Evolutionary conservation across 2,888 invertebrate genomes (phyloP).

Genomic region (Leptinotarsa peninsularis): DNA sequence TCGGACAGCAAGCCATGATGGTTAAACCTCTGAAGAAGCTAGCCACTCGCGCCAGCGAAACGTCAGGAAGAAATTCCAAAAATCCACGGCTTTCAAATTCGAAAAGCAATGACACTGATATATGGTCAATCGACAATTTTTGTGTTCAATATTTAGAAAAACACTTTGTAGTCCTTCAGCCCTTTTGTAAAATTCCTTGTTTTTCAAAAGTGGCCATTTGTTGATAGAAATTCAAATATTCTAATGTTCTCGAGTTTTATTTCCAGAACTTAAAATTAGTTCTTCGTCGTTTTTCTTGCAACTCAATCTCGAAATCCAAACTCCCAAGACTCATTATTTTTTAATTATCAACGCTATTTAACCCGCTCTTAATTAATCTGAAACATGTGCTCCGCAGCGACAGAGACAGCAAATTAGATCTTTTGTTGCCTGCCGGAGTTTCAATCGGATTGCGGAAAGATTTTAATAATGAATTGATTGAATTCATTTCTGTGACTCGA

Average conservation of each 20-base stretch:
- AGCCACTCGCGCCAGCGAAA: no score
- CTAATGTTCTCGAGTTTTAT: neutral
- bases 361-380: constrained; percentile 53
- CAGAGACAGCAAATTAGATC: constrained; percentile 30
- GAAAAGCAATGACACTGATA: no score
- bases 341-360: constrained; percentile 54
- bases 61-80: no score
- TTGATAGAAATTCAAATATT: no score
- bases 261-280: constrained; percentile 8
- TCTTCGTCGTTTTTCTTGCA: constrained; percentile 26
- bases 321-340: constrained; percentile 51
- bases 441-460: constrained; percentile 8
- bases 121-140: no score
- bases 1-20: no score
- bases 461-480: neutral
- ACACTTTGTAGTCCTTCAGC: no score
- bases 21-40: no score
- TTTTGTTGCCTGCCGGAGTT: constrained; percentile 25
- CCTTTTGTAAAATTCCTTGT: no score
- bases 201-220: no score
- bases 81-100: no score
- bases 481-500: constrained; percentile 5
- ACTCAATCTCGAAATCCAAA: constrained; percentile 29
- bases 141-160: no score
- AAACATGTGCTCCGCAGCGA: constrained; percentile 42